A percentile compares a stretch with the other conserved stretches of the same genome.
These are phyloP conservation scores for Pseudochromis fuscus DNA, from an alignment of 2,797 vertebrate genomes.

Conservation along the genomic window DNA sequence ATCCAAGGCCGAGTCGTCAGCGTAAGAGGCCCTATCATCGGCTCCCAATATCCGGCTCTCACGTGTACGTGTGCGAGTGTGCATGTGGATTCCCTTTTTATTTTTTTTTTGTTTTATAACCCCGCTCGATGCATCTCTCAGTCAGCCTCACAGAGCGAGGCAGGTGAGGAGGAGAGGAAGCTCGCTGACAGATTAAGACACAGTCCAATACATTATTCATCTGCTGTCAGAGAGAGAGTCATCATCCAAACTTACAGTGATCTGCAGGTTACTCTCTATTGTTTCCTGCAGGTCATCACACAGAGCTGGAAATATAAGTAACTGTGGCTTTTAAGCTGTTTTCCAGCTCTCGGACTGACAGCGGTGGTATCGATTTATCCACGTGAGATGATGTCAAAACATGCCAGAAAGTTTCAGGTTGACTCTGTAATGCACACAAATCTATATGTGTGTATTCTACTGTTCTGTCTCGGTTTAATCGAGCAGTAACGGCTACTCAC, in stretches of 20 bases:
- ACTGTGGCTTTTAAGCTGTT: not conserved
- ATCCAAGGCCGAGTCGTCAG: constrained; percentile 46
- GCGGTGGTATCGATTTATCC: constrained; percentile 8
- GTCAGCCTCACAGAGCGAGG: constrained; percentile 45
- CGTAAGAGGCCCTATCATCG: constrained; percentile 65
- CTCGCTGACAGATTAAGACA: constrained; percentile 58
- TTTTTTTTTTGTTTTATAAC: constrained; percentile 57
- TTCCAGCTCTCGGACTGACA: not conserved
- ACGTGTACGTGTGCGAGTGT: constrained; percentile 10
- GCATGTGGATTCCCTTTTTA: constrained; percentile 24
- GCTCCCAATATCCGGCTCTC: constrained; percentile 68
- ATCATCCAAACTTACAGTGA: constrained; percentile 25
- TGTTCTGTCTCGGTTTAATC: not conserved
- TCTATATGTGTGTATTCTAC: not conserved
- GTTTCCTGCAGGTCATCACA: constrained; percentile 4
- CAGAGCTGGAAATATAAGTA: not conserved
- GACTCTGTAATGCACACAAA: not conserved
- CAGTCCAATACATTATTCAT: constrained; percentile 62
- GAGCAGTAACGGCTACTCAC: constrained; percentile 55
- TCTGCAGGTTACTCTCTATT: constrained; percentile 1
- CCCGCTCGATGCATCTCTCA: constrained; percentile 45
- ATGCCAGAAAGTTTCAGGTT: not conserved
- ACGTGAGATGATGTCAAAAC: constrained; percentile 17
- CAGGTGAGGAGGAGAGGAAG: constrained; percentile 51
- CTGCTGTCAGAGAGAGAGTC: constrained; percentile 42